A percentile compares a stretch with the other conserved stretches of the same genome.
phyloP scores from a whole-genome alignment of 1,140 invertebrate species.

The Pseudoatta argentina region DNA sequence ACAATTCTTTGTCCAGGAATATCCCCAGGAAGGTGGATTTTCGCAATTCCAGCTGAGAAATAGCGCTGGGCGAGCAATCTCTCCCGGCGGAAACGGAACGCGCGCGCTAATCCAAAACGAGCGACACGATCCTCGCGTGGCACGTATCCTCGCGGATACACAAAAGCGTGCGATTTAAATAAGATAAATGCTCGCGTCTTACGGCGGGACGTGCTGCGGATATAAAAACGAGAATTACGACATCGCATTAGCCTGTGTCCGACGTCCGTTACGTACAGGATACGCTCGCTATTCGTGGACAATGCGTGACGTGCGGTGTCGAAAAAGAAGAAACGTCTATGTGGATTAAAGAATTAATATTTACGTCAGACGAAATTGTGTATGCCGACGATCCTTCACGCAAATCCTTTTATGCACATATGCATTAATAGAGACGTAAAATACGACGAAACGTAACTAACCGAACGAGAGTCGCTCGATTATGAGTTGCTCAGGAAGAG shows the following conservation, averaged over 20 bases:
- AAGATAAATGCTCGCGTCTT: constrained; percentile 66
- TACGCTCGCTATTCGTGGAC: constrained; percentile 16
- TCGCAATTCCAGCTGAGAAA: constrained; percentile 54
- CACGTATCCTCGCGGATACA: constrained; percentile 56
- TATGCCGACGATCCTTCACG: neutral
- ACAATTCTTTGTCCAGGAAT: constrained; percentile 4
- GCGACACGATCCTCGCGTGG: constrained; percentile 44
- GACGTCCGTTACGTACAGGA: constrained; percentile 55
- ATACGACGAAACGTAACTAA: constrained; percentile 18
- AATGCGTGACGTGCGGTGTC: constrained; percentile 6
- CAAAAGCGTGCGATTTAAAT: constrained; percentile 54
- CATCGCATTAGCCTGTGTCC: constrained; percentile 68
- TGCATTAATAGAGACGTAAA: constrained; percentile 58
- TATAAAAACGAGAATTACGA: constrained; percentile 69
- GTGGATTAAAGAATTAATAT: constrained; percentile 22
- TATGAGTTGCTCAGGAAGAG: constrained; percentile 34
- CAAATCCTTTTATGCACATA: neutral
- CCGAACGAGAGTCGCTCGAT: constrained; percentile 7
- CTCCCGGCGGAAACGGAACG: neutral
- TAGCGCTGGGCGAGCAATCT: constrained; percentile 26
- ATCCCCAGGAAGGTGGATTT: constrained; percentile 41
- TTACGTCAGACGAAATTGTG: constrained; percentile 18
- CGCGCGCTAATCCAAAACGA: constrained; percentile 58
- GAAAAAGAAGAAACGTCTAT: constrained; percentile 39
- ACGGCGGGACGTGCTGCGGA: constrained; percentile 52